These are phyloP conservation scores for Cryptocephalus moraei DNA, from an alignment of 2,888 invertebrate genomes.

Conservation along the genomic window DNA sequence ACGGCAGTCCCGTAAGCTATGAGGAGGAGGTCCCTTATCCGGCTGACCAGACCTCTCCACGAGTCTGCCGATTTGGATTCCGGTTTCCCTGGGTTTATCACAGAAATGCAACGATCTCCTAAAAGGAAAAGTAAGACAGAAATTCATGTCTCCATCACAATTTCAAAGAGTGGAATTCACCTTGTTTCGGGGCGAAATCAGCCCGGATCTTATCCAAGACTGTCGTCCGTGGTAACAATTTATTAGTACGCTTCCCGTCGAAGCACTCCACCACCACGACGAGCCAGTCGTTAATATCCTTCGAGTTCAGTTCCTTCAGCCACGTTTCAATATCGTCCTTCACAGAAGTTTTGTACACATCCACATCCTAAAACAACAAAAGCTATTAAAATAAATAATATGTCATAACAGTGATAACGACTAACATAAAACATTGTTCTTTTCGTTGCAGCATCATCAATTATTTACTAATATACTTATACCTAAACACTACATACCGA, in stretches of 20 bases:
- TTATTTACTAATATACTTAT: not conserved
- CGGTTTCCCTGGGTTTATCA: conserved; percentile 82
- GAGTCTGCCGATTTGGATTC: conserved; percentile 86
- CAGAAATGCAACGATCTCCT: conserved; percentile 73
- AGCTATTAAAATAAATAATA: not conserved
- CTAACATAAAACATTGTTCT: too few relatives aligned
- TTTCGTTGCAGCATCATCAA: too few relatives aligned
- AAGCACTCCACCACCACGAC: conserved; percentile 86
- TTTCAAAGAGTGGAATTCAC: conserved; percentile 19
- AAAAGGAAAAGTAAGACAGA: conserved; percentile 1
- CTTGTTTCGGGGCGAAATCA: conserved; percentile 87
- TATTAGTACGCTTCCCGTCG: conserved; percentile 84
- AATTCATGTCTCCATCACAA: not conserved
- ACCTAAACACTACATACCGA: conserved; percentile 49
- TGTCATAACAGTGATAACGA: too few relatives aligned
- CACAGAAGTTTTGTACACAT: conserved; percentile 78
- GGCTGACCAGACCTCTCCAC: conserved; percentile 74
- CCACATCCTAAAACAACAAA: conserved; percentile 62
- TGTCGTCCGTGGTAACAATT: conserved; percentile 82
- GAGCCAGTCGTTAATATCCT: conserved; percentile 83
- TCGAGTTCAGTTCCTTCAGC: conserved; percentile 66
- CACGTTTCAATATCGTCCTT: conserved; percentile 84
- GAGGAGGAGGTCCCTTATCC: conserved; percentile 73
- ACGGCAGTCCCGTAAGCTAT: conserved; percentile 80
- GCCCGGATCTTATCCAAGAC: conserved; percentile 89